A percentile compares a stretch with the other conserved stretches of the same genome.
Conservation (phyloP, 2,113 vertebrate genomes). For the Saguinus midas region DNA sequence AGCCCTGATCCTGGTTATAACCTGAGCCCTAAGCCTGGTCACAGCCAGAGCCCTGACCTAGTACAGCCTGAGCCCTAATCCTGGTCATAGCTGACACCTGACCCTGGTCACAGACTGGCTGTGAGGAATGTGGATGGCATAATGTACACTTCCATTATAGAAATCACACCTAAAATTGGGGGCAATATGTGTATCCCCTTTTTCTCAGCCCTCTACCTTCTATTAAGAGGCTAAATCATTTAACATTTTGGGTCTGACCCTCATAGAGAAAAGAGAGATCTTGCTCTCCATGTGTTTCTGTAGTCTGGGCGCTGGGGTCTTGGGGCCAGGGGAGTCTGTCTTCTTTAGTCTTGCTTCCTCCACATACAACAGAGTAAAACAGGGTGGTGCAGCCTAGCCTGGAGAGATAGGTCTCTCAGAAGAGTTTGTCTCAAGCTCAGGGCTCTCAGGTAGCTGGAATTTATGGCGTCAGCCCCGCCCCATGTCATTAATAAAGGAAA, state of each 20-base stretch:
- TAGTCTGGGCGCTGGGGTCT: not conserved
- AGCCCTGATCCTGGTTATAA: not conserved
- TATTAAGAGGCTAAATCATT: not conserved
- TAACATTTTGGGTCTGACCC: not conserved
- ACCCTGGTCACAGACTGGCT: not conserved
- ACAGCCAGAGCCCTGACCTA: not conserved
- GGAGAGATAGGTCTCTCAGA: not conserved
- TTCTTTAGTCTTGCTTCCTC: not conserved
- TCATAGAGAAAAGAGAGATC: not conserved
- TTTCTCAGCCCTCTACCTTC: not conserved
- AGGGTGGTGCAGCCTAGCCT: not conserved
- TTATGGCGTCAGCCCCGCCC: constrained; percentile 76
- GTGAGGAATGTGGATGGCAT: not conserved
- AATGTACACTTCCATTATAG: not conserved
- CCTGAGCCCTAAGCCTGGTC: not conserved
- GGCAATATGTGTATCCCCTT: not conserved
- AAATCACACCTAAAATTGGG: not conserved
- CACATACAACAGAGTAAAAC: not conserved
- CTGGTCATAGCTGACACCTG: not conserved
- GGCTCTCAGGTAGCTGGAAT: constrained; percentile 70
- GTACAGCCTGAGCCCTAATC: not conserved
- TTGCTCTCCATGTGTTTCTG: not conserved
- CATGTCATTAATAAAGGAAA: constrained; percentile 82
- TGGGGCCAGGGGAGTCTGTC: not conserved
- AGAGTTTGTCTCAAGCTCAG: not conserved